Base-by-base conservation (phyloP, 2,113 vertebrate genomes). In the Chloebia gouldiae region DNA sequence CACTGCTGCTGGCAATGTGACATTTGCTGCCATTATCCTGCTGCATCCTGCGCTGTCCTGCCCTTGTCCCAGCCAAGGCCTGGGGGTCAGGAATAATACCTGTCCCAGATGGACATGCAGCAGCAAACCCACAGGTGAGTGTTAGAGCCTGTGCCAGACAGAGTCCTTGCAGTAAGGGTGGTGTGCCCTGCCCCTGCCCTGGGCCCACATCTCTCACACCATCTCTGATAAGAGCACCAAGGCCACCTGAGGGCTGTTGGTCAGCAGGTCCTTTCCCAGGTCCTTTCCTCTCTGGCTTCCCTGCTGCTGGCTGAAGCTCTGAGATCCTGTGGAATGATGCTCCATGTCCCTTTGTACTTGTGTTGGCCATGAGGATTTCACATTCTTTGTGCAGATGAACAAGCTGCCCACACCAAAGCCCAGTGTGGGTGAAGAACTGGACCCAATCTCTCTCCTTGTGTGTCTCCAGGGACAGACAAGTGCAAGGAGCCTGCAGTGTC, bases 11-110 rank as follows among this genome's bases (percentile, higher is more conserved):
- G 37, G 25, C 42, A 42, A 6, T 4, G 21, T 11, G 94, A 31
- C 3, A 4, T 71, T 68, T 49, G 42, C 31, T 71, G 79, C 57
- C 1, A 0, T 42, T 54, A 16, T 14, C 47, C 51, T n/a, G 22
- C 54, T n/a, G 54, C 5, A 2, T 13, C 50, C 50, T 69, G 28
- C 0, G 0, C 65, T 45, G 35, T 30, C 71, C 45, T 39, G 13
- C 39, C 45, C 7, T 1, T 0, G 0, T 35, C 15, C 42, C 49
- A 61, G 72, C 45, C 0, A 0, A 86, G 23, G 30, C 25, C 56
- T 86, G 0, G 0, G 39, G 24, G 24, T 39, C 27, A 47, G 59
- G 12, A 92, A 33, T 49, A 59, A 51, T 14, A 42, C 31, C 24
- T 30, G 31, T 40, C 47, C 39, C 53, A 57, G 28, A 11, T 0